Evolutionary conservation across 2,888 invertebrate species (phyloP), one percentile per base, ranked within the genome.

Genomic region (Plusia festucae): DNA sequence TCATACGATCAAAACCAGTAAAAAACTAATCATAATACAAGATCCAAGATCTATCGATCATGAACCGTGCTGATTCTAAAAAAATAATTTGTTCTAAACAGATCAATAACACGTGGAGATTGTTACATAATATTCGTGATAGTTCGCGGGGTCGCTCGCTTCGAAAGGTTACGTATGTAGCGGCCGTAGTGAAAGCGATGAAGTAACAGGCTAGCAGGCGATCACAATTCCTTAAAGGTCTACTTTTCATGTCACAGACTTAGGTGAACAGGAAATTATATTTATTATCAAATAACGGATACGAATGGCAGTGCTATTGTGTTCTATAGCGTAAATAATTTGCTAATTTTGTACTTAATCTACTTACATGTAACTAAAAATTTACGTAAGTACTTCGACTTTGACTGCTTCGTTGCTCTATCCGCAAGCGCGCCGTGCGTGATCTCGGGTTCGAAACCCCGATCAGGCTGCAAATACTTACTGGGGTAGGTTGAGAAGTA

Each of bases 111-210:
- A 76, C 60, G 67, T 67, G 74, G 72, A 76, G 70, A 62, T 34
- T 49, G 71, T 86, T 81, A 69, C 82, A 76, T 86, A 87, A 85
- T 67, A 64, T 81, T 84, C 89, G 89, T 89, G 88, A 77, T 82
- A 89, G 90, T 88, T 90, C 88, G 88, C 83, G 85, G 76, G 91
- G 90, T 92, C 89, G 85, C 69, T 92, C 89, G 85, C 69, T 76
- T 84, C 86, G 88, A 90, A 91, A 92, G 90, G 91, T 92, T 92
- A 90, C 87, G 73, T 73, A 59, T 72, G 68, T 67, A 59, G 54
- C 67, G 57, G 82, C 82, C 68, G 72, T 60, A 86, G 91, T 87
- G 91, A 92, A 92, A 93, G 91, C 84, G 77, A 83, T 73, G 76
- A 68, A 71, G 79, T 81, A 87, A 84, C 80, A 73, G 78, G 71